Base-by-base conservation (phyloP, 2,797 vertebrate genomes). In the Apogon talboti region DNA sequence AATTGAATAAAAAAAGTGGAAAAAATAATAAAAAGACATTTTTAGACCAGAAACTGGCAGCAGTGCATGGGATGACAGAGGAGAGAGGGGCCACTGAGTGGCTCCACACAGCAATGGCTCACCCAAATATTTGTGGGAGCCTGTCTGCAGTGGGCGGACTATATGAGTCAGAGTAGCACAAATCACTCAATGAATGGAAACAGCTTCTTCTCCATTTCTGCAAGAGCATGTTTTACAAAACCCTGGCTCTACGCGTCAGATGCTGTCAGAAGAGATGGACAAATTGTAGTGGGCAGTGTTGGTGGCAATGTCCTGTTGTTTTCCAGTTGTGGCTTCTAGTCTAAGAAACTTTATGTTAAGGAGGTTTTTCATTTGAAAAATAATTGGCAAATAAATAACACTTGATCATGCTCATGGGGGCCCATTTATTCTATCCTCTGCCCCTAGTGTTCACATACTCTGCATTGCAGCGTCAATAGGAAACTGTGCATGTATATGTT, bases 111-210 rank as follows among this genome's bases (percentile, higher is more conserved):
- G 53, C 40, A 67, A 75, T 63, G 66, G 72, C 64, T 89, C 82
- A 53, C 61, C 79, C 88, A 87, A 88, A 92, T 91, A 91, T 91
- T 91, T 89, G 82, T 71, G 73, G 68, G 50, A 84, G 71, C 43
- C 56, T 61, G 79, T 89, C 74, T 71, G 75, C 75, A 66, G 72
- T 71, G n/a, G 60, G 38, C 63, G 35, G 64, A 54, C 55, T 13
- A 59, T 13, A 59, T 83, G 82, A 90, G 70, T 90, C 81, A 86
- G 78, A 71, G 66, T 70, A 40, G 65, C 64, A 78, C 73, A 68
- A 79, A 80, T 86, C 75, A 74, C 59, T 58, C 74, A 30, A 15
- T 49, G 80, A 56, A 66, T 79, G 56, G 76, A 86, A 84, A 71
- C 70, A 50, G 66, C 70, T 67, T 73, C 48, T 40, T 33, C 55